Base-by-base conservation (phyloP, 2,797 vertebrate species). In the Diglossa cyanea region DNA sequence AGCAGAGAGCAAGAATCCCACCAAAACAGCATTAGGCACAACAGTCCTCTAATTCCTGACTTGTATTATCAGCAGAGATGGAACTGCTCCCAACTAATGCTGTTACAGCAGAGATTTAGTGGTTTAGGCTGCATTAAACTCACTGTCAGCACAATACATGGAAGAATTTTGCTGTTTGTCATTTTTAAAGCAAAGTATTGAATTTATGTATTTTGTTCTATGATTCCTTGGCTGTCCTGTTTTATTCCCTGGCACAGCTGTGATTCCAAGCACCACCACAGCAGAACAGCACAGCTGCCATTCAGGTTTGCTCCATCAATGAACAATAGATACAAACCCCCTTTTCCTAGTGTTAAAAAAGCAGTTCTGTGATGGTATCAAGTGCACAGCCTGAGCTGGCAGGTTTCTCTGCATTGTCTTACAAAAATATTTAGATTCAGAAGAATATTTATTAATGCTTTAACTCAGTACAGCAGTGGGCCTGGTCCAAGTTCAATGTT, bases 131-230 rank as follows among this genome's bases (percentile, higher is more conserved):
- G 40, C 9, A 80, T 63, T 80, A 53, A 80, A 74, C 31, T 51
- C 58, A 14, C 63, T 70, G 67, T 24, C 51, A 87, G 85, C 78
- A 91, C 35, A 76, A 89, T 16, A 47, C 13, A 33, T 1, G 9
- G 57, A 76, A 88, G 30, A 39, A 77, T 51, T 86, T 33, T 67
- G 71, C 20, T 70, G 28, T 62, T 48, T 66, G 19, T 15, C n/a
- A 58, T 23, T 65, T 28, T 40, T 26, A 60, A 17, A 84, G 7
- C 9, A 7, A 50, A 55, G 21, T 2, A 58, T 13, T 33, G 67
- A 50, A 54, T 58, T 30, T 25, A 0, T 26, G 0, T 16, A 8
- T 33, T 85, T 72, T 23, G 51, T 62, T 67, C 25, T 2, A 6
- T 0, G 4, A 79, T 35, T 63, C 39, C 31, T 31, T 3, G 2